Evolutionary conservation across 2,113 vertebrate genomes (phyloP), one percentile per base, ranked within the genome.

Genomic region (Lepus europaeus): DNA sequence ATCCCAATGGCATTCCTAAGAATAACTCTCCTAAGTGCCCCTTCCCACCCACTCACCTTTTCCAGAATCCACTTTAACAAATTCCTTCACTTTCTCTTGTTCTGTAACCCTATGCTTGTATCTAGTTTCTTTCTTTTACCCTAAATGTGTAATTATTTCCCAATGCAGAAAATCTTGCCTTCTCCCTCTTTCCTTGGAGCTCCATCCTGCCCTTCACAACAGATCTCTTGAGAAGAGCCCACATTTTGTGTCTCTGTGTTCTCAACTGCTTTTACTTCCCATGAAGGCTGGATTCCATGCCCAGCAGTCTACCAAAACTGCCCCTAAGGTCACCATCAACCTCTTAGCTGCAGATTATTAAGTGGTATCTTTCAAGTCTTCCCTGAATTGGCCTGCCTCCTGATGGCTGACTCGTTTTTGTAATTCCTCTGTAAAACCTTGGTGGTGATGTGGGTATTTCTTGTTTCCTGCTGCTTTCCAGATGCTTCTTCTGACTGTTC

Each of bases 391-490:
- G 87, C 39, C 11, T 49, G 45, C 61, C 51, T 90, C 53, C 33
- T 68, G 64, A 56, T 86, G 66, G 56, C 53, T 90, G 36, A 27
- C 69, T 84, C 83, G 39, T 84, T 80, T 91, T 45, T 53, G 0
- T 73, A 88, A 85, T 5, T 91, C 53, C 45, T 63, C n/a, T 74
- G 68, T 94, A 80, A 92, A 95, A 88, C 22, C 66, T 20, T 63
- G 85, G 45, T 33, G 45, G 90, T 87, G 72, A 84, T 9, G 1
- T 72, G 80, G 51, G 25, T 33, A 72, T 87, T 94, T 88, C 85
- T 92, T 91, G 33, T 68, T 59, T 74, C 51, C 59, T 95, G 36
- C 72, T 63, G 63, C 63, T 91, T 94, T 79, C 7, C 2, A 85
- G 53, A 19, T 92, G 23, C 36, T 17, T 73, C 63, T 23, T 90